These are phyloP conservation scores for Glaucopsyche alexis DNA, from an alignment of 2,888 invertebrate genomes.

Conservation along the genomic window DNA sequence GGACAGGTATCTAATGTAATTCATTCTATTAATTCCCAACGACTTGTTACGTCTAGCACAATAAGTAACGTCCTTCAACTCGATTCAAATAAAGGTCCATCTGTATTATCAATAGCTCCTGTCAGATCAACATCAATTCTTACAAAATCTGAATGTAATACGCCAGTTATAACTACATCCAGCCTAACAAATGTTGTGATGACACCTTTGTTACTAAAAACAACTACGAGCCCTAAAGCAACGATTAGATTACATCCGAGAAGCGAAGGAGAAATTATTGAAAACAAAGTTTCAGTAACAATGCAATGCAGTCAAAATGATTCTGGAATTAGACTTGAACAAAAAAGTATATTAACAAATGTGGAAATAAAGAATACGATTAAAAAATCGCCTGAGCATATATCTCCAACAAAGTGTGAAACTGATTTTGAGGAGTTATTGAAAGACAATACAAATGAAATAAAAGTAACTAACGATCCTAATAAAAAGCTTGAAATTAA, in stretches of 20 bases:
- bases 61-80: conserved; percentile 61
- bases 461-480: conserved; percentile 66
- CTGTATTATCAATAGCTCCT: conserved; percentile 65
- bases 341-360: conserved; percentile 34
- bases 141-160: conserved; percentile 58
- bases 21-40: conserved; percentile 63
- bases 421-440: conserved; percentile 76
- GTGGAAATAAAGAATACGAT: conserved; percentile 45
- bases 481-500: conserved; percentile 69
- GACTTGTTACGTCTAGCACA: conserved; percentile 58
- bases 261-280: conserved; percentile 49
- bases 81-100: conserved; percentile 59
- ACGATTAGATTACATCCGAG: conserved; percentile 54
- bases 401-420: conserved; percentile 56
- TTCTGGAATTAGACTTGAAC: conserved; percentile 30
- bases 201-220: conserved; percentile 65
- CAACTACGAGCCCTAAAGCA: conserved; percentile 47
- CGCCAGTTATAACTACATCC: conserved; percentile 53
- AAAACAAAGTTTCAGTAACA: conserved; percentile 37
- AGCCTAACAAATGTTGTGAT: conserved; percentile 60
- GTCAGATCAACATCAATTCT: conserved; percentile 61
- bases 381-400: conserved; percentile 46
- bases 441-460: conserved; percentile 75
- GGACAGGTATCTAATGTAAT: conserved; percentile 63
- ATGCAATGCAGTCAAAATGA: conserved; percentile 32